These are phyloP conservation scores for Sceliomorpha sp. DNA, from an alignment of 2,888 invertebrate genomes.

Conservation along the genomic window DNA sequence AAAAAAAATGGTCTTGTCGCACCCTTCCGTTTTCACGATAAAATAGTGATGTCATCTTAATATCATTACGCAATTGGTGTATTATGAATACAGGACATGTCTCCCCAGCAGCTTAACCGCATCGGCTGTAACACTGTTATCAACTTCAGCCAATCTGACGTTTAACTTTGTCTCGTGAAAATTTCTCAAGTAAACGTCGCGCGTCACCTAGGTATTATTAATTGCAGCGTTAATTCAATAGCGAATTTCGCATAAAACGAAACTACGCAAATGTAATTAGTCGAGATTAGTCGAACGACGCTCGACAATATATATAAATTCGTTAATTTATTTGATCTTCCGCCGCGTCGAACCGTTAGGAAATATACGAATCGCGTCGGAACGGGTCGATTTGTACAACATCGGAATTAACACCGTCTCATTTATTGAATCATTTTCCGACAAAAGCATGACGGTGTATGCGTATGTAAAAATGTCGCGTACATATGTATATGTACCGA, in stretches of 20 bases:
- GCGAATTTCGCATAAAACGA: no score
- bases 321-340: no score
- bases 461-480: conserved; percentile 3
- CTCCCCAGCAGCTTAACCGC: conserved; percentile 20
- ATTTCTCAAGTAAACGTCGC: conserved; percentile 4
- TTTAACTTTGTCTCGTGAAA: conserved; percentile 22
- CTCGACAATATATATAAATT: no score
- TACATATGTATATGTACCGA: background rate
- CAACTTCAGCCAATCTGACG: conserved; percentile 24
- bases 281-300: conserved; percentile 4
- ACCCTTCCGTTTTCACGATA: no score
- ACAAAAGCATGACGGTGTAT: conserved; percentile 14
- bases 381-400: no score
- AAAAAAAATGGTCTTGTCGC: no score
- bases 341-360: no score
- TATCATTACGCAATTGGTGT: background rate
- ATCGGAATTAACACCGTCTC: no score
- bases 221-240: background rate
- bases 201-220: conserved; percentile 10
- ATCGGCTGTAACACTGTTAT: conserved; percentile 22
- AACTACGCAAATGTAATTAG: no score
- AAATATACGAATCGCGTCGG: no score
- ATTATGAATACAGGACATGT: conserved; percentile 12
- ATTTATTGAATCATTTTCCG: conserved; percentile 35
- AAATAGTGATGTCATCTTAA: no score